A percentile compares a stretch with the other conserved stretches of the same genome.
Evolutionary conservation across 1,140 invertebrate species (phyloP).

Genomic region (Heliothis virescens): DNA sequence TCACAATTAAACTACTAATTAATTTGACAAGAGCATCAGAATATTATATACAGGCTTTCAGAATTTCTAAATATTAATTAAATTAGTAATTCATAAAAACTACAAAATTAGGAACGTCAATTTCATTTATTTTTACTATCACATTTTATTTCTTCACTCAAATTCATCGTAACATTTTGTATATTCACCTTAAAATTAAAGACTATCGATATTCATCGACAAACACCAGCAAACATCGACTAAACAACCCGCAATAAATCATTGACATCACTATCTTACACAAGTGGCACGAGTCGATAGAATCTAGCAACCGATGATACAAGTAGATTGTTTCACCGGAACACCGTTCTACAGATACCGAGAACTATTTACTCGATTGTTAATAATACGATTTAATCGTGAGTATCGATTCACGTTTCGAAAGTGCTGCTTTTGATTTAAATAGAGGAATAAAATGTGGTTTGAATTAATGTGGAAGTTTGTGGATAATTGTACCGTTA

Average conservation of each 20-base stretch:
- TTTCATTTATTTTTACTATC: too few relatives aligned
- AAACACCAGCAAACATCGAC: conserved; percentile 18
- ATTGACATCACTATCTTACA: conserved; percentile 64
- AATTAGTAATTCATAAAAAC: too few relatives aligned
- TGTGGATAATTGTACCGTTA: neutral
- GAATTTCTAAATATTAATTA: too few relatives aligned
- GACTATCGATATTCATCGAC: conserved; percentile 15
- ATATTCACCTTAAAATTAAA: neutral
- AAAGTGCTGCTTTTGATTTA: conserved; percentile 54
- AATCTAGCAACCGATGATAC: conserved; percentile 74
- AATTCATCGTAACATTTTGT: neutral
- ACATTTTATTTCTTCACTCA: too few relatives aligned
- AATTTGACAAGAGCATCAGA: too few relatives aligned
- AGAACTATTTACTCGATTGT: conserved; percentile 64
- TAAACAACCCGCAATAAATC: conserved; percentile 42
- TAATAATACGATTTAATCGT: conserved; percentile 63
- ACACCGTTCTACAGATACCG: conserved; percentile 56
- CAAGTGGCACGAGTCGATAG: conserved; percentile 79
- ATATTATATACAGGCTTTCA: too few relatives aligned
- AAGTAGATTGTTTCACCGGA: conserved; percentile 74
- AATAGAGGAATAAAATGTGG: conserved; percentile 48
- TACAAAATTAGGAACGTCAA: too few relatives aligned
- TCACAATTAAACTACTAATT: too few relatives aligned
- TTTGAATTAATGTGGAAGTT: too few relatives aligned
- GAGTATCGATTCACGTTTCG: conserved; percentile 63